phyloP scores from a whole-genome alignment of 2,888 invertebrate species.

The Encarsia formosa region DNA sequence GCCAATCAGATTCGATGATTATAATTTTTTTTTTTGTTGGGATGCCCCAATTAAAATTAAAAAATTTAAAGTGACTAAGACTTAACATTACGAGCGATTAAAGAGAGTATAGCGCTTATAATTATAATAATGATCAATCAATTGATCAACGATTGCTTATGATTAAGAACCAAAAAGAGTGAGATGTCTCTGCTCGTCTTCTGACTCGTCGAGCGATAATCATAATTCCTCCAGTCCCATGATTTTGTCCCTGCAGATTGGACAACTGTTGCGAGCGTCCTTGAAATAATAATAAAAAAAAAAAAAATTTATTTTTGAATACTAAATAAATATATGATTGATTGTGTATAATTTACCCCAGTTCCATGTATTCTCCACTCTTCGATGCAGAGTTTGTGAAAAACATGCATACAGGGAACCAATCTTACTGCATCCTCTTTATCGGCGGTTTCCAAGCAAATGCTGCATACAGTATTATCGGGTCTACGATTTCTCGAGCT shows the following conservation, averaged over 20 bases:
- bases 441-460: conserved; percentile 28
- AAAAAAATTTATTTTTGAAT: background rate
- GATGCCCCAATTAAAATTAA: no score
- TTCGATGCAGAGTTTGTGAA: conserved; percentile 32
- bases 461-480: conserved; percentile 27
- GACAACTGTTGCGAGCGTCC: conserved; percentile 29
- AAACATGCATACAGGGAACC: conserved; percentile 29
- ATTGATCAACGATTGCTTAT: no score
- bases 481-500: conserved; percentile 27
- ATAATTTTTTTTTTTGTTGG: no score
- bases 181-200: no score
- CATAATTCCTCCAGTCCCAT: conserved; percentile 18
- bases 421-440: conserved; percentile 20
- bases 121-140: no score
- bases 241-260: conserved; percentile 30
- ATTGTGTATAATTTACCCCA: conserved; percentile 25
- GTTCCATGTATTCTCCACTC: conserved; percentile 30
- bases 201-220: no score
- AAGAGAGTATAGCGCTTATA: no score
- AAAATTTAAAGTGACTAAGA: no score
- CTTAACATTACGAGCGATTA: no score
- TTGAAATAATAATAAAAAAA: conserved; percentile 17
- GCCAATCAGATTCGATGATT: no score
- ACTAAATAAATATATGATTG: background rate
- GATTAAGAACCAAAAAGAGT: no score